These are phyloP conservation scores for Varecia variegata DNA, from an alignment of 2,797 vertebrate species.

Conservation along the genomic window DNA sequence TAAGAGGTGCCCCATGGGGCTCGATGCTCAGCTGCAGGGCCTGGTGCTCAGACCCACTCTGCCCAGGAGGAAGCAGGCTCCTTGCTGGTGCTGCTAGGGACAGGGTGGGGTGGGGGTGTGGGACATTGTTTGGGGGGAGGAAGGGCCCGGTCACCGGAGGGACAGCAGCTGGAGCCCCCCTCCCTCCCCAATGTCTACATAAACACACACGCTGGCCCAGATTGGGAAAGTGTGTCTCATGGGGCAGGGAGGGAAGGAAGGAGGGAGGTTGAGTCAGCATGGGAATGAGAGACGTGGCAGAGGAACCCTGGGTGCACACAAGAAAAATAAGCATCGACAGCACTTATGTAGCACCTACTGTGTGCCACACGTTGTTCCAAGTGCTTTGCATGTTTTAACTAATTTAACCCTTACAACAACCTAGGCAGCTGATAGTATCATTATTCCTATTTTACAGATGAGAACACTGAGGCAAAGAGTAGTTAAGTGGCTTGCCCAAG, in stretches of 20 bases:
- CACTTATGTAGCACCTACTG: background rate
- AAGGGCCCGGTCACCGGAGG: background rate
- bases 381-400: background rate
- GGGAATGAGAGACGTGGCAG: constrained; percentile 27
- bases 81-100: background rate
- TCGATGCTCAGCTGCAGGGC: background rate
- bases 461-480: background rate
- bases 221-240: constrained; percentile 67
- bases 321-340: background rate
- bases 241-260: background rate
- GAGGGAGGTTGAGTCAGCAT: constrained; percentile 41
- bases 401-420: background rate
- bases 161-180: background rate
- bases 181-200: background rate
- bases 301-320: accelerated
- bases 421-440: background rate
- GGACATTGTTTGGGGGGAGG: background rate
- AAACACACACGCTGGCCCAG: background rate
- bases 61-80: background rate
- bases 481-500: background rate
- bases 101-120: background rate
- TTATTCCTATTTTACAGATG: background rate
- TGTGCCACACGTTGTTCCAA: background rate
- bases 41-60: background rate
- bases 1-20: background rate